A percentile compares a stretch with the other conserved stretches of the same genome.
Conservation (phyloP, 1,140 invertebrate species). For the Neodiprion fabricii region DNA sequence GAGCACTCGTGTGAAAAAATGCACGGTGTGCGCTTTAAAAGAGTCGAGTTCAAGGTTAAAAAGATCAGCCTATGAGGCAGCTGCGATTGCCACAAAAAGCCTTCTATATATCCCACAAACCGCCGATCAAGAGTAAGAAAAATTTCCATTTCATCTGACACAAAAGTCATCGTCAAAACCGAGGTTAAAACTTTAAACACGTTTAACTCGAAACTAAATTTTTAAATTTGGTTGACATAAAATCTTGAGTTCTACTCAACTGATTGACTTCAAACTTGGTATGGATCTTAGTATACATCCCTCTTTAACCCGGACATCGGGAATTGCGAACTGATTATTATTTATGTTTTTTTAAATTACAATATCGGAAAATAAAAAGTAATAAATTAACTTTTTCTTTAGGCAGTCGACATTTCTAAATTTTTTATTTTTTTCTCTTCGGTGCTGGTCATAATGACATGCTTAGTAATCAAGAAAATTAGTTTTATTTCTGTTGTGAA, state of each 20-base stretch:
- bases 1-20: no score
- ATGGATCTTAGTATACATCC: conserved; percentile 1
- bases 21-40: no score
- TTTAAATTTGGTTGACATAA: neutral
- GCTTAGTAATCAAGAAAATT: conserved; percentile 14
- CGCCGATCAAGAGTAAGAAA: no score
- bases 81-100: neutral
- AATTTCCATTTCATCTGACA: no score
- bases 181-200: conserved; percentile 15
- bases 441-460: conserved; percentile 8
- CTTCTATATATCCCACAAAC: neutral
- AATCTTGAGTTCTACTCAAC: conserved; percentile 16
- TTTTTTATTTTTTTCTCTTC: conserved; percentile 18
- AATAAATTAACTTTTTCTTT: conserved; percentile 9
- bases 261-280: conserved; percentile 17
- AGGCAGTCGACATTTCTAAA: conserved; percentile 13
- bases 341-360: conserved; percentile 1
- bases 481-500: neutral
- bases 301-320: neutral
- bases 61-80: neutral
- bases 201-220: conserved; percentile 23
- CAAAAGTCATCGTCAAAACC: no score
- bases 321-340: neutral
- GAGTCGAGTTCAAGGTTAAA: no score
- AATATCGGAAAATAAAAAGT: conserved; percentile 3